phyloP scores from a whole-genome alignment of 2,113 vertebrate species.

The Hippocampus mohnikei region DNA sequence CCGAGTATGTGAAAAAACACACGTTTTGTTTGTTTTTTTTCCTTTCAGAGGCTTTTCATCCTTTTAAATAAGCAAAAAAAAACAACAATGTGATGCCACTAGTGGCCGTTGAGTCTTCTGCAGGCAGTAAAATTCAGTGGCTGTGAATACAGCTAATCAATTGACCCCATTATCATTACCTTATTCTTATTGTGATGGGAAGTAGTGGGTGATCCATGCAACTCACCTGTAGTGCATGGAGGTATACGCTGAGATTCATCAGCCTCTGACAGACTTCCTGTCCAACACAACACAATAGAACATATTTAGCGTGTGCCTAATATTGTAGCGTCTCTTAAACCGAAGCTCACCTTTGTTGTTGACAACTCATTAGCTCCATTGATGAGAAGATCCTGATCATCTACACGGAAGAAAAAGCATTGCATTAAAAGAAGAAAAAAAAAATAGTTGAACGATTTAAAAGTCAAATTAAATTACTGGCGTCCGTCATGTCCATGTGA shows the following conservation, averaged over 20 bases:
- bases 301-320: not conserved
- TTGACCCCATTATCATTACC: too few relatives aligned
- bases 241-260: slow-evolving; percentile 78
- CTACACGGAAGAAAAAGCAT: slow-evolving; percentile 54
- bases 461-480: slow-evolving; percentile 60
- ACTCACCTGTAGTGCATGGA: slow-evolving; percentile 85
- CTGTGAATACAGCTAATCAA: not conserved
- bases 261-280: slow-evolving; percentile 81
- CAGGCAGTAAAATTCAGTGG: not conserved
- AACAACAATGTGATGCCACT: too few relatives aligned
- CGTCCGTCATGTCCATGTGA: slow-evolving; percentile 57
- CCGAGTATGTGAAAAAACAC: too few relatives aligned
- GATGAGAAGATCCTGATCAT: slow-evolving; percentile 72
- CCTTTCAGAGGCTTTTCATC: too few relatives aligned
- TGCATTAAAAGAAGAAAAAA: not conserved
- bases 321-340: not conserved
- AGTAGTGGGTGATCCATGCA: not conserved
- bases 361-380: slow-evolving; percentile 76
- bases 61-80: too few relatives aligned
- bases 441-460: too few relatives aligned
- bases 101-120: too few relatives aligned
- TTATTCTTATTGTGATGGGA: not conserved
- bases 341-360: slow-evolving; percentile 69
- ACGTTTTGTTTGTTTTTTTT: too few relatives aligned
- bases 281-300: not conserved